These are phyloP conservation scores for Drosophila kurseongensis DNA, from an alignment of 1,140 invertebrate genomes.

Conservation along the genomic window DNA sequence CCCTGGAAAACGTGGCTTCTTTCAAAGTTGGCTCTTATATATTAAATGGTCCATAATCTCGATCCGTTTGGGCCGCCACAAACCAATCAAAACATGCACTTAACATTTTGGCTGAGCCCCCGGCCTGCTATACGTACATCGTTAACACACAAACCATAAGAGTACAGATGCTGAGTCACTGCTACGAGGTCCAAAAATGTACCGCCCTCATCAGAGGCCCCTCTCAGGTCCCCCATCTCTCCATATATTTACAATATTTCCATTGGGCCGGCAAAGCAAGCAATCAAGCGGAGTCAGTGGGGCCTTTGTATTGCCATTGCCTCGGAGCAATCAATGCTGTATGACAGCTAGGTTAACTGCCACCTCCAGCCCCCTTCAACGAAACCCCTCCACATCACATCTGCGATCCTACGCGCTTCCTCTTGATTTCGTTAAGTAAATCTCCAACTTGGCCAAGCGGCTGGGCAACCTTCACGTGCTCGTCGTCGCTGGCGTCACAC, in stretches of 20 bases:
- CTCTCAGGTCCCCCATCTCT: neutral
- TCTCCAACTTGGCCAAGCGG: conserved; percentile 59
- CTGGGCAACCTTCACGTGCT: conserved; percentile 75
- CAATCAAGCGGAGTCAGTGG: conserved; percentile 65
- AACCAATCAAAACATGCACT: conserved; percentile 82
- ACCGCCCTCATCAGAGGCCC: conserved; percentile 34
- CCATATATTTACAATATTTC: neutral
- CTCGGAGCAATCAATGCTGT: conserved; percentile 78
- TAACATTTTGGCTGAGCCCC: conserved; percentile 67
- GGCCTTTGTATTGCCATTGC: conserved; percentile 57
- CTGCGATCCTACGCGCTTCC: conserved; percentile 76
- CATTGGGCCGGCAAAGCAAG: conserved; percentile 21
- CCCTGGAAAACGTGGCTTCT: neutral
- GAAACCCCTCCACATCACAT: conserved; percentile 9
- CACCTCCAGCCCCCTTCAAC: conserved; percentile 11
- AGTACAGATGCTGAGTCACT: conserved; percentile 64
- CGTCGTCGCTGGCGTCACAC: conserved; percentile 34
- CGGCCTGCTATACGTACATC: conserved; percentile 33
- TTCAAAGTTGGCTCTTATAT: conserved; percentile 26
- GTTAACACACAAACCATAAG: conserved; percentile 49
- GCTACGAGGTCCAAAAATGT: conserved; percentile 50
- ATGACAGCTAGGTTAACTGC: conserved; percentile 81
- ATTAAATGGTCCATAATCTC: conserved; percentile 63
- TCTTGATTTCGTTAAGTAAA: conserved; percentile 83
- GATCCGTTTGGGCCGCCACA: conserved; percentile 57